A percentile compares a stretch with the other conserved stretches of the same genome.
Conservation (phyloP, 2,888 invertebrate species). For the Atrina japonica region DNA sequence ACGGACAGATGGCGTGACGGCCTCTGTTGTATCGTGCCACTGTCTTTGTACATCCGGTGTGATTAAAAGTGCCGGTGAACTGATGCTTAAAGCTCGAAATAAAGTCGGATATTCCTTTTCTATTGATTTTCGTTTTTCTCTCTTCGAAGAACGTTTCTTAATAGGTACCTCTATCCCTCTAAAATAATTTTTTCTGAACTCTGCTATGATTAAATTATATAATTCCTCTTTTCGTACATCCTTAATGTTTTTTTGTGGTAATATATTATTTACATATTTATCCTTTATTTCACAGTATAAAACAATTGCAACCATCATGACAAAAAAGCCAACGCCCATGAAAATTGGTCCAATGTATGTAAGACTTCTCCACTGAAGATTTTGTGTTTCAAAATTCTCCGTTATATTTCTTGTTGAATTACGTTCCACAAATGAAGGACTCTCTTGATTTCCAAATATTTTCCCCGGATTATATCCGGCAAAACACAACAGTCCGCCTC, state of each 20-base stretch:
- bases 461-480: conserved; percentile 39
- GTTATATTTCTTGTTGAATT: conserved; percentile 1
- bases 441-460: conserved; percentile 15
- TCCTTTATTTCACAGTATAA: conserved; percentile 99
- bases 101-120: conserved; percentile 37
- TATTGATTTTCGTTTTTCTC: conserved; percentile 18
- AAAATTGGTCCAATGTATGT: conserved; percentile 98
- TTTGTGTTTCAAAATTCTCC: background rate
- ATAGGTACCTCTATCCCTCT: conserved; percentile 68
- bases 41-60: conserved; percentile 47
- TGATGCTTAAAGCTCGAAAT: conserved; percentile 50
- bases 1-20: conserved; percentile 32
- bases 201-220: conserved; percentile 67
- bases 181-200: conserved; percentile 67
- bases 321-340: conserved; percentile 98
- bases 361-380: conserved; percentile 79
- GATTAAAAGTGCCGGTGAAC: conserved; percentile 45
- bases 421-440: background rate
- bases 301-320: conserved; percentile 97
- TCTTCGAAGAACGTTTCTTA: conserved; percentile 32
- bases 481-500: conserved; percentile 41
- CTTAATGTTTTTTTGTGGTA: conserved; percentile 83
- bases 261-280: conserved; percentile 93
- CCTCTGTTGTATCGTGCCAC: conserved; percentile 23
- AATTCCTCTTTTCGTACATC: conserved; percentile 58